phyloP scores from a whole-genome alignment of 1,140 invertebrate genomes.

The Drosophila malerkotliana region DNA sequence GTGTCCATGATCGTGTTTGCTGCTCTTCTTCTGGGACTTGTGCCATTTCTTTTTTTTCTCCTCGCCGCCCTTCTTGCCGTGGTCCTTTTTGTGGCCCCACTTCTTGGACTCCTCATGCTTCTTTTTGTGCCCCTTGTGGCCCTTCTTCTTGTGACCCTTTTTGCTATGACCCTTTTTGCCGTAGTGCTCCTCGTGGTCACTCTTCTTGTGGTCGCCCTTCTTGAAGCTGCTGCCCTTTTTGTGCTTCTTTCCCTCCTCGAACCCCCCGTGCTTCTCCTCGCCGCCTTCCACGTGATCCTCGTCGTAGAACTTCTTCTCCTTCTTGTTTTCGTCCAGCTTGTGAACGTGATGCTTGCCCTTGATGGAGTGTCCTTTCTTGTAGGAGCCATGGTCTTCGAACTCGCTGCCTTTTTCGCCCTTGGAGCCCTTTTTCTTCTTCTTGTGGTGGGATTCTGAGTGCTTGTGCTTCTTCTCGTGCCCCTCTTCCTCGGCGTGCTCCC shows the following conservation, averaged over 20 bases:
- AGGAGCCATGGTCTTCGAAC: constrained; percentile 86
- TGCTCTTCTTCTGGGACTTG: constrained; percentile 74
- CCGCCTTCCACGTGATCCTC: constrained; percentile 91
- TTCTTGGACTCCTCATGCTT: constrained; percentile 88
- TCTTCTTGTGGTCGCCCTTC: constrained; percentile 88
- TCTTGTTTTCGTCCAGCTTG: constrained; percentile 91
- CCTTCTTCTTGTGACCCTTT: constrained; percentile 88
- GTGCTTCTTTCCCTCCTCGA: constrained; percentile 88
- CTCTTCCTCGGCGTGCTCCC: constrained; percentile 89
- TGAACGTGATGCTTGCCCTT: constrained; percentile 92
- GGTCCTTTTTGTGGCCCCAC: constrained; percentile 87
- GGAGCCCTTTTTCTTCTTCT: constrained; percentile 90
- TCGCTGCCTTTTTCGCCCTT: constrained; percentile 89
- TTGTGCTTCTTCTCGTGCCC: constrained; percentile 91
- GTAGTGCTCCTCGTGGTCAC: constrained; percentile 88
- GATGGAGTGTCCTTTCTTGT: constrained; percentile 92
- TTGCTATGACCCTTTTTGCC: constrained; percentile 90
- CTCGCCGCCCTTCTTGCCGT: constrained; percentile 88
- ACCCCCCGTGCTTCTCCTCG: constrained; percentile 88
- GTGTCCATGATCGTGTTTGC: constrained; percentile 65
- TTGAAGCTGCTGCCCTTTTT: constrained; percentile 90
- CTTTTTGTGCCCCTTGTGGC: constrained; percentile 88
- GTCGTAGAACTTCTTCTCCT: constrained; percentile 93
- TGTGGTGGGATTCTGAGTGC: constrained; percentile 89
- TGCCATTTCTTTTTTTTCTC: constrained; percentile 88